These are phyloP conservation scores for Notodonta ziczac DNA, from an alignment of 2,888 invertebrate genomes.

Conservation along the genomic window DNA sequence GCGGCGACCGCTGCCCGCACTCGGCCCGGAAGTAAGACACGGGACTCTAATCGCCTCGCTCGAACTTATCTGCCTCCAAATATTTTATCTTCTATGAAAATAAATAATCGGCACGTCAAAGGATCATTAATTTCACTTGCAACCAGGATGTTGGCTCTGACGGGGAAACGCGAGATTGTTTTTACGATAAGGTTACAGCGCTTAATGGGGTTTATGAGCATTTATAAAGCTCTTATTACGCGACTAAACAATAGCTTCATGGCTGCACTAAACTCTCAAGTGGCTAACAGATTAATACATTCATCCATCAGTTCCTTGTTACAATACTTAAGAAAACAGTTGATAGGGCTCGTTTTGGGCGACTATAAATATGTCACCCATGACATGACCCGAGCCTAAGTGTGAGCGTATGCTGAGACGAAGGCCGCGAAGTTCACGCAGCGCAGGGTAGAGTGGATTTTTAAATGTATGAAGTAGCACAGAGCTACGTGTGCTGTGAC, in stretches of 20 bases:
- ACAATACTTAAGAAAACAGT: background rate
- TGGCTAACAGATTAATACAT: conserved; percentile 5
- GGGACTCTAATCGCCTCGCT: conserved; percentile 64
- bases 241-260: conserved; percentile 34
- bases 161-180: conserved; percentile 54
- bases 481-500: too few species aligned
- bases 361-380: background rate
- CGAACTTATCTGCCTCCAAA: conserved; percentile 60
- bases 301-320: conserved; percentile 8
- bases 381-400: background rate
- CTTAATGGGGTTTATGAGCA: conserved; percentile 48
- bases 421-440: too few species aligned
- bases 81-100: conserved; percentile 51
- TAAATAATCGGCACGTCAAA: conserved; percentile 52
- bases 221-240: conserved; percentile 37
- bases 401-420: too few species aligned
- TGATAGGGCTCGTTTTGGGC: background rate
- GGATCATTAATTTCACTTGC: conserved; percentile 72
- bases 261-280: conserved; percentile 14
- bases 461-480: too few species aligned
- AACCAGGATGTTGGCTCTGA: conserved; percentile 62
- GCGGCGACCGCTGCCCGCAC: conserved; percentile 53
- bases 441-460: too few species aligned
- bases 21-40: conserved; percentile 70
- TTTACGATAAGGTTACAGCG: conserved; percentile 52